Base-by-base conservation (phyloP, 2,888 invertebrate genomes). In the Megastigmus dorsalis region DNA sequence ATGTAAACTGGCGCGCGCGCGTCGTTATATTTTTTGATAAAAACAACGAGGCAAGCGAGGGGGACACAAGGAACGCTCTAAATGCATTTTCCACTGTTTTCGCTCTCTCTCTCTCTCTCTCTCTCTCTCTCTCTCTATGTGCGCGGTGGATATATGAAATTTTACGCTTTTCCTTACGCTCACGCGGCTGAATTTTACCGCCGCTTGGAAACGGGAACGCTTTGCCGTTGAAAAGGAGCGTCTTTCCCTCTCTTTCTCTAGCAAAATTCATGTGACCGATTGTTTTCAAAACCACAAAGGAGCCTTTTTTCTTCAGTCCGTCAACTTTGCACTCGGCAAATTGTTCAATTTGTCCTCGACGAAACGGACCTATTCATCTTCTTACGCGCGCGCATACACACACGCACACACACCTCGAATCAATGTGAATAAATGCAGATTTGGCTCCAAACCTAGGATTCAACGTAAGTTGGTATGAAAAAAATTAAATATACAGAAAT, bases 11-110 rank as follows among this genome's bases (percentile, higher is more conserved):
- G 20, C 33, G 59, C 38, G 41, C 48, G n/a, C 28, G 55, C 41
- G 48, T 75, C 75, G 60, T 71, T 70, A 67, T 43, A n/a, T 60
- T 62, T n/a, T 67, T 50, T 48, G 7, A 67, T 38, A 60, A 60
- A 68, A 33, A n/a, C 57, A 4, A 9, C 33, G 6, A 41, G 20
- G 50, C 23, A 63, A 4, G n/a, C 33, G 6, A 41, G 20, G 50
- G 26, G 38, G 6, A 13, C 13, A 3, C 36, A n/a, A n/a, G 50
- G 20, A 52, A 3, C 26, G 18, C 18, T 30, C 62, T 50, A 36
- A 63, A 63, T 50, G 38, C 50, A 26, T 43, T 68, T 15, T 26
- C 52, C 10, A 15, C 28, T 36, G 9, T 9, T 13, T 13, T 5
- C 3, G 54, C 48, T 1, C 7, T n/a, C 30, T 4, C 26, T n/a